phyloP scores from a whole-genome alignment of 2,888 invertebrate species.

The Aproaerema taeniolella region DNA sequence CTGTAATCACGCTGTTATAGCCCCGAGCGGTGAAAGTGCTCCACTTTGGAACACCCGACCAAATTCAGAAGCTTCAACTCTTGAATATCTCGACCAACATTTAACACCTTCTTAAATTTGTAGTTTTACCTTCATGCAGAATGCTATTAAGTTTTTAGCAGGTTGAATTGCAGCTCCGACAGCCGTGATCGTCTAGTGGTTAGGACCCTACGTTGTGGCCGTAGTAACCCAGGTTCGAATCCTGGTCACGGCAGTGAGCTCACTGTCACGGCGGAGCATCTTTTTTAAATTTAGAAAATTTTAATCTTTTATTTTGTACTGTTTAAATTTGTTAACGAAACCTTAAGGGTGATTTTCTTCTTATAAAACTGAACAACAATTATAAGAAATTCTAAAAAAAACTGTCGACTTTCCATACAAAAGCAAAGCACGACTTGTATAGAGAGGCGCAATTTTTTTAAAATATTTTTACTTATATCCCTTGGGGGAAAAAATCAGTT shows the following conservation, averaged over 20 bases:
- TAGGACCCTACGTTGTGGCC: slow-evolving; percentile 87
- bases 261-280: slow-evolving; percentile 36
- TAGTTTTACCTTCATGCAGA: not conserved
- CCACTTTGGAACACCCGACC: slow-evolving; percentile 13
- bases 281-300: not conserved
- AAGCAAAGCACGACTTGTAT: too few relatives aligned
- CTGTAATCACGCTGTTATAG: slow-evolving; percentile 6
- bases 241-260: slow-evolving; percentile 59
- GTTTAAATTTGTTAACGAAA: too few relatives aligned
- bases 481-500: too few relatives aligned
- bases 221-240: slow-evolving; percentile 88
- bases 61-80: slow-evolving; percentile 2
- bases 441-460: too few relatives aligned
- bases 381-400: too few relatives aligned
- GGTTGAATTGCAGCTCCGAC: slow-evolving; percentile 2
- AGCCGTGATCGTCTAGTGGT: slow-evolving; percentile 82
- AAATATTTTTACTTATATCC: too few relatives aligned
- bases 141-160: slow-evolving; percentile 4
- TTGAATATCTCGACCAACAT: not conserved
- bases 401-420: too few relatives aligned
- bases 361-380: too few relatives aligned
- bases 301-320: too few relatives aligned
- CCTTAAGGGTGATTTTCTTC: too few relatives aligned
- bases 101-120: slow-evolving; percentile 4
- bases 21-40: slow-evolving; percentile 22